Base-by-base conservation (phyloP, 2,113 vertebrate genomes). In the Turnix velox region DNA sequence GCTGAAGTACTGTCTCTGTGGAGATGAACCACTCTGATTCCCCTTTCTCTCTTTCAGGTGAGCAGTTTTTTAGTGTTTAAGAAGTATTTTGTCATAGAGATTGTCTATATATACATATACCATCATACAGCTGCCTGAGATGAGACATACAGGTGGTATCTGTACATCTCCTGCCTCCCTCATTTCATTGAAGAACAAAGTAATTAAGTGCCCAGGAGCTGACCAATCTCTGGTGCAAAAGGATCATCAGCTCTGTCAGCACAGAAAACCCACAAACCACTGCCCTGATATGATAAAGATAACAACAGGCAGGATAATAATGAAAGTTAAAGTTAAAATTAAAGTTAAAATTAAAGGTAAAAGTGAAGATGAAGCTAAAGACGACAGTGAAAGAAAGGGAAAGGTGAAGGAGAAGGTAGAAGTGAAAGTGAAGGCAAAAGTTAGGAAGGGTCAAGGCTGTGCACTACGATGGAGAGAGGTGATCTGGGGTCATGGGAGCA, bases 91-190 rank as follows among this genome's bases (percentile, higher is more conserved):
- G 20, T 42, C 39, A 33, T 1, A 18, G 42, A 78, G 55, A 40
- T 68, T 42, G 68, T 51, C 39, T 48, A 25, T 39, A 51, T 23
- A 7, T 7, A 28, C 1, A 1, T 14, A 8, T 11, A 18, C 14
- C 8, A 22, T 23, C 52, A 59, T 8, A 12, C 24, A 22, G 6
- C 61, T 62, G 20, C 7, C 74, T 31, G 17, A 12, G 37, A 30
- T 15, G 20, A 31, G 23, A 6, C 10, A 6, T 7, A 10, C 0
- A 2, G 6, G 28, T n/a, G 20, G 2, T 48, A 22, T 61, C 6
- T 42, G 42, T 25, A 30, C 28, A 55, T 23, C 52, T 49, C 18
- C 61, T 49, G 20, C 10, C 11, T 40, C 23, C 10, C 12, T 5
- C 16, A 31, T 74, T 78, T 18, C 5, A 42, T 9, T 14, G 46